phyloP scores from a whole-genome alignment of 2,888 invertebrate genomes.

The Drosophila picticornis region DNA sequence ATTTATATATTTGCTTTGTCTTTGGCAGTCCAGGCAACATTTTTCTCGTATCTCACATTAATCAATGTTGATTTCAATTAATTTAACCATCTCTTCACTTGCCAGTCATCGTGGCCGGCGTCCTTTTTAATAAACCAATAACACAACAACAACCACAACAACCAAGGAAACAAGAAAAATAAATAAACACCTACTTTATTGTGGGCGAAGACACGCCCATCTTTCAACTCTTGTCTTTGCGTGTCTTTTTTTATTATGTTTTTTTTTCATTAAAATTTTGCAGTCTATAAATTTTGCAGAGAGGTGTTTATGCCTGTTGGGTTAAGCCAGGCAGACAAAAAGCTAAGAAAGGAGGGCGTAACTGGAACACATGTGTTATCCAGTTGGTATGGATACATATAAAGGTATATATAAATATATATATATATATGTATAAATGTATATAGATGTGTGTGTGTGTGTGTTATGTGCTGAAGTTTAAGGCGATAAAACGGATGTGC shows the following conservation, averaged over 20 bases:
- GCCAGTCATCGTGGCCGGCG: constrained; percentile 64
- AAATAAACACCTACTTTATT: constrained; percentile 36
- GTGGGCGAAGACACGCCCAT: constrained; percentile 57
- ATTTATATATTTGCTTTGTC: constrained; percentile 30
- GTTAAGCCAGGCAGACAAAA: constrained; percentile 18
- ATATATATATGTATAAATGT: not conserved
- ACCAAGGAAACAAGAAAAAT: not conserved
- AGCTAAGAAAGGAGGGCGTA: constrained; percentile 8
- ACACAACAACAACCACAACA: constrained; percentile 35
- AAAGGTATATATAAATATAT: not conserved
- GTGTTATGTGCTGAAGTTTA: constrained; percentile 16
- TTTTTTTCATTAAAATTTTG: constrained; percentile 56
- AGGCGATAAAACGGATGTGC: constrained; percentile 37
- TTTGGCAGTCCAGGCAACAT: constrained; percentile 49
- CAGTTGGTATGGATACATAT: constrained; percentile 9
- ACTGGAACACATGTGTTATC: constrained; percentile 32
- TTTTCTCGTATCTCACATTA: constrained; percentile 77
- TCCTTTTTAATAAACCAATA: constrained; percentile 63
- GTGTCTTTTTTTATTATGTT: constrained; percentile 33
- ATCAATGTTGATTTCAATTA: constrained; percentile 82
- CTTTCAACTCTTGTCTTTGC: constrained; percentile 49
- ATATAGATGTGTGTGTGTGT: constrained; percentile 1
- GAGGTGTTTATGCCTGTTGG: constrained; percentile 57
- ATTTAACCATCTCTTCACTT: constrained; percentile 81
- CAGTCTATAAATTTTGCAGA: constrained; percentile 75